These are phyloP conservation scores for Leucania comma DNA, from an alignment of 2,888 invertebrate species.

Conservation along the genomic window DNA sequence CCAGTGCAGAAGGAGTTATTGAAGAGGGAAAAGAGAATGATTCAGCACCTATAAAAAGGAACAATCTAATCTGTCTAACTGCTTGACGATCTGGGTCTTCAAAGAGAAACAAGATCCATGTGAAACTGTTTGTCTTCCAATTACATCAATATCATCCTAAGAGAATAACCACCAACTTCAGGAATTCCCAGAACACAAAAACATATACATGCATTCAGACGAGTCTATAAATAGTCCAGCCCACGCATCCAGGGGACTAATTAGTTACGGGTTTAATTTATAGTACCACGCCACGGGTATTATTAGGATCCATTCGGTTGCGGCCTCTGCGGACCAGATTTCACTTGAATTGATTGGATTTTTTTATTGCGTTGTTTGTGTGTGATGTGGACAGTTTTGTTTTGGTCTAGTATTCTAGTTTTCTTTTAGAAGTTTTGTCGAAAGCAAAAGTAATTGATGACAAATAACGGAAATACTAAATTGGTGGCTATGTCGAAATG, in stretches of 20 bases:
- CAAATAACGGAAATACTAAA: too few species aligned
- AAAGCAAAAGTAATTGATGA: too few species aligned
- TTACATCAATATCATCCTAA: background rate
- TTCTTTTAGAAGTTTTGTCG: too few species aligned
- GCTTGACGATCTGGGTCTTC: too few species aligned
- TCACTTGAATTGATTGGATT: slow-evolving; percentile 31
- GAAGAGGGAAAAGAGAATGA: too few species aligned
- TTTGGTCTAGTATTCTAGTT: background rate
- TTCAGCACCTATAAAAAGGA: too few species aligned
- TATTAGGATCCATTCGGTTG: slow-evolving; percentile 53
- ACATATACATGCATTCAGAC: slow-evolving; percentile 5
- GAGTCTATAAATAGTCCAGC: slow-evolving; percentile 72
- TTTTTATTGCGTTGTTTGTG: slow-evolving; percentile 20
- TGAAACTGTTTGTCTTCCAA: background rate
- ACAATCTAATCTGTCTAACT: too few species aligned
- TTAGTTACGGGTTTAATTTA: slow-evolving; percentile 72
- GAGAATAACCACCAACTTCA: slow-evolving; percentile 12
- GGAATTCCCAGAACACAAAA: slow-evolving; percentile 39
- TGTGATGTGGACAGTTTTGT: background rate
- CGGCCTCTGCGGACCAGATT: slow-evolving; percentile 58
- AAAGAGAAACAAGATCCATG: too few species aligned
- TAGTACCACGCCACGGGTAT: slow-evolving; percentile 50
- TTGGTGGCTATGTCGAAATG: too few species aligned
- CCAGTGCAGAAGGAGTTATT: too few species aligned
- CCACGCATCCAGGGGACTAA: slow-evolving; percentile 71